A percentile compares a stretch with the other conserved stretches of the same genome.
Conservation (phyloP, 2,113 vertebrate species). For the Bos javanicus region DNA sequence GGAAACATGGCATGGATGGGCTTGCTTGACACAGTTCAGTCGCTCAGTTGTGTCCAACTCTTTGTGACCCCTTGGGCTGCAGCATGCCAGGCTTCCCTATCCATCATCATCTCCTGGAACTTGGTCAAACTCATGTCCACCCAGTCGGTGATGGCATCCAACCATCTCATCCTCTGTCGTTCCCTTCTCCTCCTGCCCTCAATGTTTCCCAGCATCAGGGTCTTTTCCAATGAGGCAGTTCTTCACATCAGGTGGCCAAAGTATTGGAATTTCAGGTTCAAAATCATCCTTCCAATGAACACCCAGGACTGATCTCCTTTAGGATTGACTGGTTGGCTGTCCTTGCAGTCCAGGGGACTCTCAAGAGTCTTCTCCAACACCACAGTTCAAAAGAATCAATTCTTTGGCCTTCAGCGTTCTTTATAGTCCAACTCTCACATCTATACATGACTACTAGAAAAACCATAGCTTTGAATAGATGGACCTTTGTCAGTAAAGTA, state of each 20-base stretch:
- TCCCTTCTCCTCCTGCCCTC: background rate
- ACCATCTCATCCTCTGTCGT: background rate
- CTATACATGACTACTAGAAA: background rate
- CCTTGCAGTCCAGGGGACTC: background rate
- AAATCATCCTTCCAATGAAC: background rate
- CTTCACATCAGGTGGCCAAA: background rate
- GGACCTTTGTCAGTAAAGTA: background rate
- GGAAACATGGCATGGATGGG: background rate
- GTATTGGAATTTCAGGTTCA: background rate
- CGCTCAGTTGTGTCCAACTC: background rate
- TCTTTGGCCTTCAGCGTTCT: background rate
- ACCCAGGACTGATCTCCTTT: background rate
- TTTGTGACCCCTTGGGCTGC: background rate
- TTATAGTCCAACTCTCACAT: background rate
- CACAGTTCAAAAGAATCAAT: background rate
- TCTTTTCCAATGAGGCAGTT: background rate
- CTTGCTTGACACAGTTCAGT: background rate
- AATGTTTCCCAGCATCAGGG: background rate
- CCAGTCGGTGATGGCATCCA: background rate
- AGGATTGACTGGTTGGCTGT: background rate
- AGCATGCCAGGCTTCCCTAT: background rate
- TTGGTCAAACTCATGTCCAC: background rate
- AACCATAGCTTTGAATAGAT: background rate
- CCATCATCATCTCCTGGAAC: background rate
- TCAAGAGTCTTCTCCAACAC: background rate